Base-by-base conservation (phyloP, 2,797 vertebrate genomes). In the Enteromius trimaculatus region DNA sequence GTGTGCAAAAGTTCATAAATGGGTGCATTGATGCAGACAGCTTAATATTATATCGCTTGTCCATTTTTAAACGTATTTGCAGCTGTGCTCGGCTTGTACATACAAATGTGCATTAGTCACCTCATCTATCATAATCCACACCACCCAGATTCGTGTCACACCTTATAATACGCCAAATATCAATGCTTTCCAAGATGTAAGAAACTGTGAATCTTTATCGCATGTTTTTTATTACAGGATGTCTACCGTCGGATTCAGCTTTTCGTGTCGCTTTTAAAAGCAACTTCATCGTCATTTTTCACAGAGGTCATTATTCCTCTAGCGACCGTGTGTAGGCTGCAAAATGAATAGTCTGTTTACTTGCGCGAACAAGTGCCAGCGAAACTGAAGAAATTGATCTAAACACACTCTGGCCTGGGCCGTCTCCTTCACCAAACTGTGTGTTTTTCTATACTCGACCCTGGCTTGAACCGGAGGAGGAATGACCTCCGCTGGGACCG, bases 381-480 rank as follows among this genome's bases (percentile, higher is more conserved):
- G 82, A 92, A 93, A 92, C 90, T 88, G 89, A 91, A 89, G 90
- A 88, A 82, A 89, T 83, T 85, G 85, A 90, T 92, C 87, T 89
- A 93, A 93, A 94, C 90, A 94, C 87, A 91, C 88, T 86, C 88
- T 83, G 80, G 85, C 77, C 82, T 87, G 42, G 11, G 72, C 79
- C 14, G 51, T 78, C 81, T 88, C 88, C 79, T n/a, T 75, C 53
- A 82, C 80, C 84, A 60, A 84, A 86, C 86, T 87, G 86, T 88
- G 85, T 65, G 26, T 87, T 91, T 87, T 86, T 86, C 29, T 89
- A 75, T 80, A 75, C 86, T 82, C 85, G 84, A 88, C 87, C 85
- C 86, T 64, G 10, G 60, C 85, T 89, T 90, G 90, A 90, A 89
- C 88, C 87, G 14, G 77, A 77, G 85, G 72, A 77, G 68, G 80